Conservation (phyloP, 2,888 invertebrate species). For the Salpingus planirostris region DNA sequence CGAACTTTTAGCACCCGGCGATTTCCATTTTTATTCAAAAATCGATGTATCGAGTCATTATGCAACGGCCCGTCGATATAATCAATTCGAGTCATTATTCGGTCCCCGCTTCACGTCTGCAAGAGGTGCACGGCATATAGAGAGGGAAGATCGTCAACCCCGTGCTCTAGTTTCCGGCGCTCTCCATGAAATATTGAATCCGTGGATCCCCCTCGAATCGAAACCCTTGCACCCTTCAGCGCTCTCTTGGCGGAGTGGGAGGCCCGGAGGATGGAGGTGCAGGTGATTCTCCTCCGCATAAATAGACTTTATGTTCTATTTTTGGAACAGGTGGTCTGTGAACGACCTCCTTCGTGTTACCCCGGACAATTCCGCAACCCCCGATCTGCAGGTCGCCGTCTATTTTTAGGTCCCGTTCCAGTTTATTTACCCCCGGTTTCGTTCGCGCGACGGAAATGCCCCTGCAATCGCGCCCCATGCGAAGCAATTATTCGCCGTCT, state of each 20-base stretch:
- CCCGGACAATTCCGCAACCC: constrained; percentile 11
- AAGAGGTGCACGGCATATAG: too few relatives aligned
- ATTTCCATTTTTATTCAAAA: too few relatives aligned
- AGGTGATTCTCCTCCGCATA: too few relatives aligned
- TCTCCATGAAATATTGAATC: constrained; percentile 11
- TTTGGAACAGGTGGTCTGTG: constrained; percentile 15
- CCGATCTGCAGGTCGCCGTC: constrained; percentile 13
- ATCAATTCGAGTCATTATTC: constrained; percentile 5
- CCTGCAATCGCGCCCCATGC: constrained; percentile 6
- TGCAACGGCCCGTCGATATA: constrained; percentile 1
- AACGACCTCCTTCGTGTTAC: constrained; percentile 18
- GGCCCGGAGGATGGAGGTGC: too few relatives aligned
- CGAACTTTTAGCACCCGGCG: too few relatives aligned
- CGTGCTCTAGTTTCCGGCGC: constrained; percentile 4
- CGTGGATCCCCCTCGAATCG: too few relatives aligned
- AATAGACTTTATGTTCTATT: constrained; percentile 19
- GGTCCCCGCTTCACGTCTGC: constrained; percentile 1
- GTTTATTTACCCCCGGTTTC: constrained; percentile 3
- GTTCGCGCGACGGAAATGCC: constrained; percentile 6
- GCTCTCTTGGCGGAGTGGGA: too few relatives aligned
- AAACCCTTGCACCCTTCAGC: too few relatives aligned
- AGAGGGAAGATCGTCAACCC: constrained; percentile 7
- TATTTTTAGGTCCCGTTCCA: constrained; percentile 9
- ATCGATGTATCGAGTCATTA: not conserved
- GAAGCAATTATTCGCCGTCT: constrained; percentile 11